These are phyloP conservation scores for Cranoglanis bouderius DNA, from an alignment of 2,113 vertebrate species.

Conservation along the genomic window DNA sequence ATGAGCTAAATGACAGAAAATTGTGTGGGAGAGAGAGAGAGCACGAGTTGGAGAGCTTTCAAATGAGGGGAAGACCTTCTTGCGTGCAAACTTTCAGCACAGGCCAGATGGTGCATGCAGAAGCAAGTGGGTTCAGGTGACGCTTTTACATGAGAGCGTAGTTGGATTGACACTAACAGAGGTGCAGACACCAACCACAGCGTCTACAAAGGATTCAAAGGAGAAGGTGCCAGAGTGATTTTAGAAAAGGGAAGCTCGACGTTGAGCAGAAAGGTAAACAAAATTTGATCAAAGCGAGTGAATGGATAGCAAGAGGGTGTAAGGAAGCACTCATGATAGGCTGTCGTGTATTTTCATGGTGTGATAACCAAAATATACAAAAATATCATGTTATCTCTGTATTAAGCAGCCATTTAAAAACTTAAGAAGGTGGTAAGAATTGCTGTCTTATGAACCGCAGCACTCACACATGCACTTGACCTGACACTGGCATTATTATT, in stretches of 20 bases:
- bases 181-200: background rate
- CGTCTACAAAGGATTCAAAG: background rate
- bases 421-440: background rate
- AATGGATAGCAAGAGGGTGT: constrained; percentile 14
- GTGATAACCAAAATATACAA: background rate
- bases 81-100: constrained; percentile 11
- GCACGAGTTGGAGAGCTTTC: background rate
- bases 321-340: background rate
- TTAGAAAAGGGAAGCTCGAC: background rate
- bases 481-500: background rate
- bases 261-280: constrained; percentile 37
- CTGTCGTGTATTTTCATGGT: constrained; percentile 14
- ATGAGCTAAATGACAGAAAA: background rate
- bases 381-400: background rate
- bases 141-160: background rate
- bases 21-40: background rate
- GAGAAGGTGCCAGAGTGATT: constrained; percentile 7
- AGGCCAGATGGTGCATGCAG: background rate
- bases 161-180: background rate
- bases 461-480: background rate
- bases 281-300: constrained; percentile 32
- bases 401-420: background rate
- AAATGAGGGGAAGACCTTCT: constrained; percentile 20
- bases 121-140: constrained; percentile 23
- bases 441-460: background rate